phyloP scores from a whole-genome alignment of 2,888 invertebrate species.

The Bimastos eiseni region DNA sequence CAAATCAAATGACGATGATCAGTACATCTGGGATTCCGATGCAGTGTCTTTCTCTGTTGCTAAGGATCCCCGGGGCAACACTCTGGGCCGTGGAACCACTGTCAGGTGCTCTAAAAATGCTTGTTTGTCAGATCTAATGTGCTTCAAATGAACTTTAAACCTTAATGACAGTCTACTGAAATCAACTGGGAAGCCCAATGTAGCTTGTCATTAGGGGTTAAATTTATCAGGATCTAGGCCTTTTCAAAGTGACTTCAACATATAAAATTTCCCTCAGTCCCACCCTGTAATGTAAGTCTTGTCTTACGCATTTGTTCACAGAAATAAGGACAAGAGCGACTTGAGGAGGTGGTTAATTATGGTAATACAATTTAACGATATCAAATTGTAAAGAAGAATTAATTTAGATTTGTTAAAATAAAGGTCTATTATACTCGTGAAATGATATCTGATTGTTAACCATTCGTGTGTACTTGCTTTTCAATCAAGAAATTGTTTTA shows the following conservation, averaged over 20 bases:
- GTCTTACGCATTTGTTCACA: not conserved
- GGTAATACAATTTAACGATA: not conserved
- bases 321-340: not conserved
- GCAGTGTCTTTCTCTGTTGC: conserved; percentile 84
- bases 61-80: conserved; percentile 90
- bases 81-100: conserved; percentile 85
- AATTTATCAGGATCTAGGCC: too few species aligned
- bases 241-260: too few species aligned
- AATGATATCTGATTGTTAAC: not conserved
- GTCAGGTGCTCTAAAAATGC: conserved; percentile 68
- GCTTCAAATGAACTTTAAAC: not conserved
- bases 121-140: not conserved
- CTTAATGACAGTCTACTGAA: too few species aligned
- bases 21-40: conserved; percentile 98
- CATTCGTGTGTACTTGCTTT: not conserved
- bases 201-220: too few species aligned
- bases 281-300: not conserved
- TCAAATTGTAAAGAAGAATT: too few species aligned
- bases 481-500: not conserved
- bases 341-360: not conserved
- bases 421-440: not conserved
- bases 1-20: conserved; percentile 83
- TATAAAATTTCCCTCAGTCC: not conserved
- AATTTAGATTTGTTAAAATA: too few species aligned
- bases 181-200: too few species aligned